phyloP scores from a whole-genome alignment of 1,140 invertebrate species.

The Panulirus ornatus region DNA sequence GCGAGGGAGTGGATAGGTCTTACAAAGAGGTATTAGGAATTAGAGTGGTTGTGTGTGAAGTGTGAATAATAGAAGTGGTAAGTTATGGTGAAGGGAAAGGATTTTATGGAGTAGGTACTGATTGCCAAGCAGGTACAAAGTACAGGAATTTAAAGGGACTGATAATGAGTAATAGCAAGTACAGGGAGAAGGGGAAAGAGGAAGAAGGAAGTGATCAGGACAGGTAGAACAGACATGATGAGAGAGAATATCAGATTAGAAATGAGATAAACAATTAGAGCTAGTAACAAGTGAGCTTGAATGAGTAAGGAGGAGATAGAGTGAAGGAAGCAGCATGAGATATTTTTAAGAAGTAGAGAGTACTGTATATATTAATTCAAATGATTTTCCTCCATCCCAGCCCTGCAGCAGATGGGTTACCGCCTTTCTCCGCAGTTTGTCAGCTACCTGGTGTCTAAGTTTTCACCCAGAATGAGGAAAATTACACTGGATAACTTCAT shows the following conservation, averaged over 20 bases:
- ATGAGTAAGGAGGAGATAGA: no score
- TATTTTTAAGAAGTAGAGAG: neutral
- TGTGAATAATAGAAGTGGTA: neutral
- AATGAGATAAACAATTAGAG: no score
- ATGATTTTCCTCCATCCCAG: conserved; percentile 79
- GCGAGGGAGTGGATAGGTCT: neutral
- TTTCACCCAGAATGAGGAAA: conserved; percentile 80
- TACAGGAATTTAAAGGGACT: neutral
- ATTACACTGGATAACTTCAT: conserved; percentile 93
- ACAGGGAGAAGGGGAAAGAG: no score
- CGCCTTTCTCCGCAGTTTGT: conserved; percentile 88
- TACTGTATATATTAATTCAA: neutral
- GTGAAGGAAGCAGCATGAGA: no score
- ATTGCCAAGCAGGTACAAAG: neutral
- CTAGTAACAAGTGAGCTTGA: no score
- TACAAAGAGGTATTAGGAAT: neutral
- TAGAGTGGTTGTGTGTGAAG: no score
- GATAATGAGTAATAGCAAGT: no score
- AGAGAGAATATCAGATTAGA: no score
- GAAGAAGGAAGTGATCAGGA: no score
- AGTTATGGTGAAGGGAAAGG: neutral
- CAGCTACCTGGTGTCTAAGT: conserved; percentile 85
- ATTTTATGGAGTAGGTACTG: neutral
- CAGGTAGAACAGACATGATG: no score
- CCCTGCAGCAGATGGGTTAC: conserved; percentile 93